Evolutionary conservation across 92 coral and sea anemone genomes (phyloP), one percentile per base, ranked within the genome.

Genomic region (Montipora capitata): DNA sequence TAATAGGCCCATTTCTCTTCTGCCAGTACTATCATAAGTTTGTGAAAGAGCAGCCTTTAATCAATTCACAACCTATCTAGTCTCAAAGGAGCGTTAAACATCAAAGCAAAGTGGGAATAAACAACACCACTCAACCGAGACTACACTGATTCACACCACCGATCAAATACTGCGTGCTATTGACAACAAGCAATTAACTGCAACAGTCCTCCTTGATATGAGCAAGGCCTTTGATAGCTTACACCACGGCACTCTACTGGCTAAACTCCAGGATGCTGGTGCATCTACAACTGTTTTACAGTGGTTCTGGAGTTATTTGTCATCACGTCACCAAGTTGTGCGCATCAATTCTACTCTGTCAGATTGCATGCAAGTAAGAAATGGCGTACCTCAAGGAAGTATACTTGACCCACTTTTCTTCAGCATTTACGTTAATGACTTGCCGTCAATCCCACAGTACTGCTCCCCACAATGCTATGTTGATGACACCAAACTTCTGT

Each of bases 151-250:
- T 48, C 52, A 48, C 7, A 48, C 52, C 52, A 48, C 52, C 35
- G 0, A 85, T 27, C 4, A 5, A 17, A 86, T 86, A 5, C 41
- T 79, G n/a, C 43, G 54, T 7, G 80, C 86, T 3, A 87, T 79
- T 15, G 85, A 87, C 63, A 18, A 70, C 38, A 79, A 79, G 43
- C 38, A 79, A 16, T 12, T 87, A 20, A 87, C 91, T 9, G 85
- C 86, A 10, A 14, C 59, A 10, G 91, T 88, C 48, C 76, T 88
- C 1, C 84, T 88, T 11, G 95, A 89, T 64, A 69, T 84, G 93
- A 72, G 90, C 58, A 84, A 84, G 67, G 95, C 93, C 9, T 88
- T 92, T 48, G 93, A 88, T 64, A 72, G 93, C 69, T 45, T 92
- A 7, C 20, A 89, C 41, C 90, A 92, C 42, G 14, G 69, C 45